phyloP scores from a whole-genome alignment of 2,888 invertebrate species.

The Tetramorium bicarinatum region DNA sequence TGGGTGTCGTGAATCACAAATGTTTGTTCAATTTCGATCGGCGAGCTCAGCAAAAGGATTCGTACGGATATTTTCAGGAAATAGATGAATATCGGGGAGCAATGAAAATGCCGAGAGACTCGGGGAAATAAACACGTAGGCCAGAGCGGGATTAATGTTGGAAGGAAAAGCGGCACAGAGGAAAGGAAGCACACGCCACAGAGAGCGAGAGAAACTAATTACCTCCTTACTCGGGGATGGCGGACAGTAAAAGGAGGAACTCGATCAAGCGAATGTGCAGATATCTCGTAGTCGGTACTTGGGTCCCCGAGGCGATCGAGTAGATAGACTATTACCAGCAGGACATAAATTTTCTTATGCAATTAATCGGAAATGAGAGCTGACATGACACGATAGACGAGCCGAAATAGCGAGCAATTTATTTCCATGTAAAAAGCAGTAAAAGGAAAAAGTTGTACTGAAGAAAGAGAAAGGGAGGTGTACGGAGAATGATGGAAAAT shows the following conservation, averaged over 20 bases:
- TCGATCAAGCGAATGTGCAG: slow-evolving; percentile 56
- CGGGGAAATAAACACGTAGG: slow-evolving; percentile 25
- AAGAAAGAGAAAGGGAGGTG: not conserved
- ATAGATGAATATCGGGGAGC: not conserved
- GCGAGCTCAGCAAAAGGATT: not conserved
- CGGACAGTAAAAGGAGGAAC: slow-evolving; percentile 60
- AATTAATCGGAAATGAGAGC: slow-evolving; percentile 51
- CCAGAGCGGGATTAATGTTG: no score
- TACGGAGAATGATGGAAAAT: not conserved
- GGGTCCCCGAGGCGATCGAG: slow-evolving; percentile 26
- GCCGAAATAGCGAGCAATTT: not conserved
- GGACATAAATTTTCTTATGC: slow-evolving; percentile 33
- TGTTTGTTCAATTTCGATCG: slow-evolving; percentile 37
- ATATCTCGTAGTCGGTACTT: slow-evolving; percentile 13
- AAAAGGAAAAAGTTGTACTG: not conserved
- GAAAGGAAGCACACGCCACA: not conserved
- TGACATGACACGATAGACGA: not conserved
- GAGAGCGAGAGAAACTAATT: slow-evolving; percentile 65
- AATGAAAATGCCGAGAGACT: not conserved
- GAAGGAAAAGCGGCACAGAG: not conserved
- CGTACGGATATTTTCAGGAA: not conserved
- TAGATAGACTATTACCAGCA: slow-evolving; percentile 20
- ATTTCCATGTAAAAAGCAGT: not conserved
- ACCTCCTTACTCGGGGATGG: slow-evolving; percentile 21
- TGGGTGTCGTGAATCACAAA: slow-evolving; percentile 16